Conservation (phyloP, 2,113 vertebrate genomes). For the Paradoxurus hermaphroditus region DNA sequence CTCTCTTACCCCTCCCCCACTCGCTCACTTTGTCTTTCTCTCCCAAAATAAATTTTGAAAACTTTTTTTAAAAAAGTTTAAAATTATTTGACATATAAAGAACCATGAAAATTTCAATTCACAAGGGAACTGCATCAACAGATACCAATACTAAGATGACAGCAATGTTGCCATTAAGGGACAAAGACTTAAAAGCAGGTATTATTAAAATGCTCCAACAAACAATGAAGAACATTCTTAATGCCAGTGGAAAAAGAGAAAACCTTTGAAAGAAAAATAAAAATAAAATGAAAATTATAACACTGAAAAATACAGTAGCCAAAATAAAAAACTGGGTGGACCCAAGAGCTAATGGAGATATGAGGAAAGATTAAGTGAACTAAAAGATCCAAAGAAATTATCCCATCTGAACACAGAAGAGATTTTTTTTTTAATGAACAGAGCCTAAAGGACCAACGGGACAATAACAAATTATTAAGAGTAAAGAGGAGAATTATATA, state of each 20-base stretch:
- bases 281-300: background rate
- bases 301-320: background rate
- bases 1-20: no score
- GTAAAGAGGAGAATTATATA: background rate
- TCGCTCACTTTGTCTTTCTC: no score
- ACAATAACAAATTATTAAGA: background rate
- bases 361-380: background rate
- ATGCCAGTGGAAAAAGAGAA: background rate
- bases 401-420: background rate
- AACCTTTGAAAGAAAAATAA: background rate
- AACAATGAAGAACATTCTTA: background rate
- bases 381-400: background rate
- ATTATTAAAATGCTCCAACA: slow-evolving; percentile 5
- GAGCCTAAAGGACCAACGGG: background rate
- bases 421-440: background rate
- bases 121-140: background rate
- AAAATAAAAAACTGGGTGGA: background rate
- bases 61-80: no score
- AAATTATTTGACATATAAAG: background rate
- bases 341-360: background rate
- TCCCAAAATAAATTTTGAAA: no score
- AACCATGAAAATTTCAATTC: background rate
- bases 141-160: no score
- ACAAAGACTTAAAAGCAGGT: background rate
- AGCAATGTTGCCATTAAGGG: background rate